Base-by-base conservation (phyloP, 2,797 vertebrate species). In the Octomys mimax region DNA sequence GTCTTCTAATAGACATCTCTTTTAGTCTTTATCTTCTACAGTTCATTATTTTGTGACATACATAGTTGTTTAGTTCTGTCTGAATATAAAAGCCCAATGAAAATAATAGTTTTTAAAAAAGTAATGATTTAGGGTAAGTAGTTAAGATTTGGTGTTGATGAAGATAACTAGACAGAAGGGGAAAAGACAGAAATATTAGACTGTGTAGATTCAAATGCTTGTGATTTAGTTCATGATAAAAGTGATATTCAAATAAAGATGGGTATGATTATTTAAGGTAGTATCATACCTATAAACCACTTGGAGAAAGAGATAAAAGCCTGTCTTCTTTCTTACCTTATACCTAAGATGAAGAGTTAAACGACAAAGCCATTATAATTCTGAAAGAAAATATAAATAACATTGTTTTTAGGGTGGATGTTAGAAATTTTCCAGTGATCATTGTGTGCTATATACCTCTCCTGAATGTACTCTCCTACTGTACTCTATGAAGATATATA, bases 311-410 rank as follows among this genome's bases (percentile, higher is more conserved):
- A 66, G 14, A 66, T 79, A 54, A 92, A 91, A 91, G 26, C 14
- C 33, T 61, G 31, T 91, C 70, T 16, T 81, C 80, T 66, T 12
- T 78, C 13, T 73, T 68, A 68, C 3, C 16, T 78, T 66, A 66
- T 4, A 88, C 33, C 39, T 78, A 42, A 94, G 61, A 68, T 71
- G 54, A 4, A 94, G 79, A 88, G 49, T 62, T 94, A 78, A 94
- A 92, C 12, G 79, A 6, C 78, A 89, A 95, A 80, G 3, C 28
- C 70, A 16, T 89, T 94, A 89, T 80, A 94, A 93, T 92, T 92
- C 68, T 31, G 22, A 22, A 89, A 88, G 54, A 93, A 82, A 64
- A 13, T 33, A 39, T 71, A 91, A 14, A 26, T 89, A 85, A 78
- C 95, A 66, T 80, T 77, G 13, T 85, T 87, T 82, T 49, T 57